Conservation (phyloP, 2,113 vertebrate species). For the Spea multiplicata region DNA sequence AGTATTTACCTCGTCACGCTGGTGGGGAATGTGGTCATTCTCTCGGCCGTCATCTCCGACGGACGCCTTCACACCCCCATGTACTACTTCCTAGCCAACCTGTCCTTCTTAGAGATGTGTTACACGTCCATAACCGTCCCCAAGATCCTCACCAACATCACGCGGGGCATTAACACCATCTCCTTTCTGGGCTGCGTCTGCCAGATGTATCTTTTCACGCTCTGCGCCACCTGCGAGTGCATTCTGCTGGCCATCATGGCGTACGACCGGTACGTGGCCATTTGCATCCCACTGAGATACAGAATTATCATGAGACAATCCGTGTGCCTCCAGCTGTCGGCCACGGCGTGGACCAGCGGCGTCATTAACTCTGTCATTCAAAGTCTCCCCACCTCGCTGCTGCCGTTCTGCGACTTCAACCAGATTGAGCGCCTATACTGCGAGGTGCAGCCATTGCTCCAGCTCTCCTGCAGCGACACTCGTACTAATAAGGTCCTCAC, state of each 20-base stretch:
- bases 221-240: slow-evolving; percentile 16
- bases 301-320: background rate
- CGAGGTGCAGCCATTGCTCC: slow-evolving; percentile 20
- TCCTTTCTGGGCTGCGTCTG: slow-evolving; percentile 17
- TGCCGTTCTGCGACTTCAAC: slow-evolving; percentile 19
- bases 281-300: slow-evolving; percentile 23
- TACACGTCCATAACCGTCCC: slow-evolving; percentile 20
- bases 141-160: slow-evolving; percentile 29
- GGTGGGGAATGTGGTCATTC: background rate
- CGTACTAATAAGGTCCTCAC: slow-evolving; percentile 7
- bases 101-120: slow-evolving; percentile 15
- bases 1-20: slow-evolving; percentile 16
- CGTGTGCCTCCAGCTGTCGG: background rate
- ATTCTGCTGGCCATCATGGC: slow-evolving; percentile 30
- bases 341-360: background rate
- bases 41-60: slow-evolving; percentile 20
- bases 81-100: slow-evolving; percentile 28
- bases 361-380: slow-evolving; percentile 7
- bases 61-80: slow-evolving; percentile 23
- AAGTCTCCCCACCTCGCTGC: slow-evolving; percentile 1
- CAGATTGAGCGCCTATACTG: slow-evolving; percentile 20
- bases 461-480: slow-evolving; percentile 20
- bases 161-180: background rate
- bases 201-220: slow-evolving; percentile 23
- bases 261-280: slow-evolving; percentile 29